Evolutionary conservation across 2,797 vertebrate genomes (phyloP), one percentile per base, ranked within the genome.

Genomic region (Sebastes matsubarae): DNA sequence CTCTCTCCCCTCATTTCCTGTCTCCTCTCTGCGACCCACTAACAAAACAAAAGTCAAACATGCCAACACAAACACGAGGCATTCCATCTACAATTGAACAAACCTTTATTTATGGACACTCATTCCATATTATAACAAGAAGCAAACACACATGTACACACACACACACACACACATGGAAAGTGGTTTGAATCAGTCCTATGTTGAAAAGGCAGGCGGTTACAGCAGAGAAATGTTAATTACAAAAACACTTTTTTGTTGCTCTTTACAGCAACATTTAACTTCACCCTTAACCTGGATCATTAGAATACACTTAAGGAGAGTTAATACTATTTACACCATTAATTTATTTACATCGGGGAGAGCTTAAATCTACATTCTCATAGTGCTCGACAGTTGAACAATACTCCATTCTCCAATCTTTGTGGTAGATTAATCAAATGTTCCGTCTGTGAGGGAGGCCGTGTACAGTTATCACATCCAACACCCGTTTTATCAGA

Each of bases 41-140:
- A 14, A 25, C 8, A 57, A 67, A 63, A 14, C 6, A 75, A 46
- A 80, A 36, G 3, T 38, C 10, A 34, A 20, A 25, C 8, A 4
- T 8, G 16, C 10, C 11, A 69, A 72, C 61, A 78, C 2, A 70
- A 86, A 75, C 36, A 77, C 34, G 8, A 75, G 6, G 2, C 54
- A 42, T 24, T 34, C 24, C 16, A 24, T 34, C 2, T 87, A 87
- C 85, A 93, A 84, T 76, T 86, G 46, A 92, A 93, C 89, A 94
- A 91, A 91, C 63, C 88, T 96, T 95, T 95, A 94, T 94, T 93
- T 86, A 89, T 91, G 75, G 86, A 93, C 89, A 93, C 63, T 82
- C 87, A 90, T 89, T 93, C 90, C 85, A 90, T 87, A 90, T 82
- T 87, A 83, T 78, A 54, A 93, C 87, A 89, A 81, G 71, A 81